A percentile compares a stretch with the other conserved stretches of the same genome.
Conservation (phyloP, 2,888 invertebrate genomes). For the Nephrocerus scutellatus region DNA sequence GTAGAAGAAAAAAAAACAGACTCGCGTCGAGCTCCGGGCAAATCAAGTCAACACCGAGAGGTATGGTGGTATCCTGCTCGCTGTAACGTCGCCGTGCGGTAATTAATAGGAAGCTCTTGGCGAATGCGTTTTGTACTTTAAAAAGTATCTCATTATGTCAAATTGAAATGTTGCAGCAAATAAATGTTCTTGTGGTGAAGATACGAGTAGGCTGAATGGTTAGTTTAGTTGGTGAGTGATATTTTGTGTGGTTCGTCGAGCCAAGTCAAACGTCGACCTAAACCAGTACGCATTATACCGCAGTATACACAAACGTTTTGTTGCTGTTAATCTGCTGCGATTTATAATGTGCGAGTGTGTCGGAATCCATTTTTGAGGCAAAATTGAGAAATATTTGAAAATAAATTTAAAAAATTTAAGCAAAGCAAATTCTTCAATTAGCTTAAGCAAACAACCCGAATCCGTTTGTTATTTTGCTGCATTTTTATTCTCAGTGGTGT, state of each 20-base stretch:
- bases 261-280: conserved; percentile 22
- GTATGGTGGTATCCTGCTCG: no score
- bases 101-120: conserved; percentile 19
- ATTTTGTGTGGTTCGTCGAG: conserved; percentile 21
- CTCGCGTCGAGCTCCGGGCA: no score
- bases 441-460: no score
- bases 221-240: conserved; percentile 9
- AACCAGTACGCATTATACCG: no score
- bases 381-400: no score
- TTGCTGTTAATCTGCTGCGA: conserved; percentile 23
- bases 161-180: conserved; percentile 45
- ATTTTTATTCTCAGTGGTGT: no score
- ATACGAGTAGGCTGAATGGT: conserved; percentile 25
- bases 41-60: no score
- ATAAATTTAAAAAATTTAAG: no score
- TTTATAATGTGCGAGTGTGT: conserved; percentile 6
- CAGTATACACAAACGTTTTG: conserved; percentile 39
- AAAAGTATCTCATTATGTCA: conserved; percentile 46
- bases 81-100: conserved; percentile 5
- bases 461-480: no score
- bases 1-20: no score
- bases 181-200: conserved; percentile 26
- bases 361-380: neutral
- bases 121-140: conserved; percentile 21
- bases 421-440: no score